Evolutionary conservation across 2,797 vertebrate species (phyloP), one percentile per base, ranked within the genome.

Genomic region (Rhinella marina): DNA sequence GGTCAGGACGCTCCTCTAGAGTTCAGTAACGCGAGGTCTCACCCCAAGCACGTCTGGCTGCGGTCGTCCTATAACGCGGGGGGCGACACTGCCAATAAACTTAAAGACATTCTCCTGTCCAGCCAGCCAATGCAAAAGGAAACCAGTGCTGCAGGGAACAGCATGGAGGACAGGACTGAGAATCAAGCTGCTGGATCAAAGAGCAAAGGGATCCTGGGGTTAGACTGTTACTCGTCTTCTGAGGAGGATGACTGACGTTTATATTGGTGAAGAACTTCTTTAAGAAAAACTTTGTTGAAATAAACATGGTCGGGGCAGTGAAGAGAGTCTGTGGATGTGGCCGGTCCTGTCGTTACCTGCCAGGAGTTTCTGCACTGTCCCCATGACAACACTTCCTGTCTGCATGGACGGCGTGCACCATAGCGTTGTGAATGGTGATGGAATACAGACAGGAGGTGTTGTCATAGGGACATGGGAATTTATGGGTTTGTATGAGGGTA

Each of bases 151-250:
- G 21, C 54, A 8, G 81, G 14, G 56, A 81, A 54, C 7, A 62
- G 48, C 13, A 23, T 61, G n/a, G 61, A 32, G 77, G 61, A 32
- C 21, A n/a, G 50, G 17, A 66, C 79, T 68, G 27, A 59, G 19
- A 50, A 7, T 7, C 21, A 11, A n/a, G 0, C 13, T 4, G 9
- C 59, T 52, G 27, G 41, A 59, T 41, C 21, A 13, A 76, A n/a
- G 1, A 68, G 14, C 7, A 82, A 81, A 70, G 83, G 85, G n/a
- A 79, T 90, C 70, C 72, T 87, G 57, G 90, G 88, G 3, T 79
- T 90, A 25, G 86, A 77, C 19, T 90, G 90, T 64, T 90, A 90
- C 56, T 64, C 78, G 8, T 89, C 90, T 80, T 90, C 90, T 54
- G 90, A 90, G 70, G 90, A 89, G 27, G 90, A 90, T 7, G 48